A percentile compares a stretch with the other conserved stretches of the same genome.
These are phyloP conservation scores for Aramus guarauna DNA, from an alignment of 2,113 vertebrate genomes.

Conservation along the genomic window DNA sequence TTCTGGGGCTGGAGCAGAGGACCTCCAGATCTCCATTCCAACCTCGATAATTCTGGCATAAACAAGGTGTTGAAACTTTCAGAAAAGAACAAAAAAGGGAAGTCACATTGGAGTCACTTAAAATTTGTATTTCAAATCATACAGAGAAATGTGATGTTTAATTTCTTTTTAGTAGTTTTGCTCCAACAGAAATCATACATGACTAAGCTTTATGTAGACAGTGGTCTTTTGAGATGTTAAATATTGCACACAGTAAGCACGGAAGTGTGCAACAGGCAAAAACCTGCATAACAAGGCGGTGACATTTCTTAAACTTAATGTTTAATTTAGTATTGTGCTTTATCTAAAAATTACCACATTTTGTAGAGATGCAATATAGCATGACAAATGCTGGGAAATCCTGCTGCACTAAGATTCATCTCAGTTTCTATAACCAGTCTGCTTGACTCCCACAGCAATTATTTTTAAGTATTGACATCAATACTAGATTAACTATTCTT, in stretches of 20 bases:
- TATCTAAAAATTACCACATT: background rate
- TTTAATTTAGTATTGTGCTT: background rate
- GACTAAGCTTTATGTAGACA: background rate
- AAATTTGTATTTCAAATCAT: background rate
- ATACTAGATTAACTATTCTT: background rate
- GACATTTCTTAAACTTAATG: background rate
- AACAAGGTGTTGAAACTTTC: background rate
- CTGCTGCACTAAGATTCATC: background rate
- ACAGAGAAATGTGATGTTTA: background rate
- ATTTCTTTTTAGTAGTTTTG: background rate
- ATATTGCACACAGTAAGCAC: background rate
- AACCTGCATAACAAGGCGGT: background rate
- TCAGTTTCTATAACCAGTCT: background rate
- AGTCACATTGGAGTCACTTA: background rate
- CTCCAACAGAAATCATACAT: background rate
- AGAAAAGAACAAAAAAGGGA: background rate
- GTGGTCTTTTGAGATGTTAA: background rate
- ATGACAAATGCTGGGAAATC: background rate
- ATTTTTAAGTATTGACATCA: conserved; percentile 18
- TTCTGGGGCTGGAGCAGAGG: background rate
- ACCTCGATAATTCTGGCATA: background rate
- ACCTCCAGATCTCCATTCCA: background rate
- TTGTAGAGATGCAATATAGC: background rate
- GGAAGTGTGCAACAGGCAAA: background rate
- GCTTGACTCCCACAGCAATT: background rate